Evolutionary conservation across 2,797 vertebrate species (phyloP).

Genomic region (Champsocephalus gunnari): DNA sequence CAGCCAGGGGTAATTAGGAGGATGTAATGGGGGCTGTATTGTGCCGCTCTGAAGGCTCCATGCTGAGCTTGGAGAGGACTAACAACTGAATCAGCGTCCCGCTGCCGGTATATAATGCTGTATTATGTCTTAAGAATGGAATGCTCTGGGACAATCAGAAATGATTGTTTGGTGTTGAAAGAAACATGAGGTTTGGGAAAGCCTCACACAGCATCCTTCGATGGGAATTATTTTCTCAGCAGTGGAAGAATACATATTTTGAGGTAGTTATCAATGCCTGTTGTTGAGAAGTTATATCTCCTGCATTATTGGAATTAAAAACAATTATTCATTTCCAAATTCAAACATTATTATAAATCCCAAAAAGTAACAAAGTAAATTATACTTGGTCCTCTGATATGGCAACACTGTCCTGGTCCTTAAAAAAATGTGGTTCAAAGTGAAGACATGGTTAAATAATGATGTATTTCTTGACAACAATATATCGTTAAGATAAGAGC

Average conservation of each 20-base stretch:
- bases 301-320: too few relatives aligned
- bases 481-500: too few relatives aligned
- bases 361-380: background rate
- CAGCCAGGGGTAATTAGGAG: slow-evolving; percentile 51
- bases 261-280: background rate
- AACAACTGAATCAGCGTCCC: slow-evolving; percentile 46
- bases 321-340: background rate
- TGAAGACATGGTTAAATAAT: background rate
- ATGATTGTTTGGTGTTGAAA: slow-evolving; percentile 12
- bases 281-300: too few relatives aligned
- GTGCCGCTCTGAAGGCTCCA: slow-evolving; percentile 54
- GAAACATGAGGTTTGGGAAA: slow-evolving; percentile 26
- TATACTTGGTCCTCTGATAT: background rate
- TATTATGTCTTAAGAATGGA: slow-evolving; percentile 39
- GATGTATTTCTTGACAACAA: background rate
- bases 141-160: slow-evolving; percentile 2
- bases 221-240: slow-evolving; percentile 6
- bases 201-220: slow-evolving; percentile 6
- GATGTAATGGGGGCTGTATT: slow-evolving; percentile 45
- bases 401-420: background rate
- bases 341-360: background rate
- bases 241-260: background rate
- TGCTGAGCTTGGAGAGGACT: slow-evolving; percentile 40
- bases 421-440: background rate
- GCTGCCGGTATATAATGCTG: slow-evolving; percentile 26